Base-by-base conservation (phyloP, 2,888 invertebrate genomes). In the Nemapogon koenigi region DNA sequence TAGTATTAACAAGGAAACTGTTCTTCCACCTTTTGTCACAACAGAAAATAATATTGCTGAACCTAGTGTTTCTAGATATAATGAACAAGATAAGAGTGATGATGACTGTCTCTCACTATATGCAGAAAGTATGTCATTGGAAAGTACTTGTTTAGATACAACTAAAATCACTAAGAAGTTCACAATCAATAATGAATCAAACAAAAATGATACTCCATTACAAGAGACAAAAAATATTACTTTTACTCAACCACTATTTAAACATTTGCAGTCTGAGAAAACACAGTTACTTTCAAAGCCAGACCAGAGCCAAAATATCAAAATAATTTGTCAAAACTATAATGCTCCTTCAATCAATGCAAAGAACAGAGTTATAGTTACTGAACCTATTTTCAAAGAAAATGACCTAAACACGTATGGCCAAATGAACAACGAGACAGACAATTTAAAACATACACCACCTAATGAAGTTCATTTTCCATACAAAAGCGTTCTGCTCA, bases 51-150 rank as follows among this genome's bases (percentile, higher is more conserved):
- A n/a, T n/a, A n/a, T n/a, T n/a, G n/a, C n/a, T n/a, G n/a, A n/a
- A n/a, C n/a, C n/a, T n/a, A n/a, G n/a, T n/a, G n/a, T n/a, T n/a
- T n/a, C n/a, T 8, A 16, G 16, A 31, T 16, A 13, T n/a, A 16
- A 16, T 31, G n/a, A 15, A 31, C 15, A 2, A 2, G 31, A 31
- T 15, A 18, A 37, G 8, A 30, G 35, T 22, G 35, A 39, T 16
- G 41, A 38, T 35, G 41, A 41, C 17, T 22, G 26, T 14, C 13
- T 41, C 8, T 76, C 76, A 7, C 37, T 78, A 2, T 76, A 50
- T 43, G 75, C 75, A 10, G 73, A 70, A 47, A 75, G 75, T 43
- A 50, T 75, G n/a, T 59, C 62, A 1, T n/a, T n/a, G n/a, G n/a
- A n/a, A n/a, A n/a, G n/a, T n/a, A n/a, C n/a, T n/a, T 63, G 56